A percentile compares a stretch with the other conserved stretches of the same genome.
Conservation (phyloP, 2,888 invertebrate genomes). For the Drosophila neonasuta region DNA sequence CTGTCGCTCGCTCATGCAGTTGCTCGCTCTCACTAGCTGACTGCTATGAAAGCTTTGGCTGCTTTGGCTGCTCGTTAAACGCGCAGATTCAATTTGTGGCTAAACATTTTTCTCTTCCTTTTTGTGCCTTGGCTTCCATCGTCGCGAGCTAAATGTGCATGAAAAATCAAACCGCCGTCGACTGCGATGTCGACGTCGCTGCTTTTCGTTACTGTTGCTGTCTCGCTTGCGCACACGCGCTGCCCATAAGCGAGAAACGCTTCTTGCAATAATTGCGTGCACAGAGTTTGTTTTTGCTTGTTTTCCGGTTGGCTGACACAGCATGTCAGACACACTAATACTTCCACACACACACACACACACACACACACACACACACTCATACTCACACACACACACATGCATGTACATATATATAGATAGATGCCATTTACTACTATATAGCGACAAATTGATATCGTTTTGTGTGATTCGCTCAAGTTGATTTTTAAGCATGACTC, state of each 20-base stretch:
- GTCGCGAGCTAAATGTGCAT: conserved; percentile 78
- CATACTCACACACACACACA: neutral
- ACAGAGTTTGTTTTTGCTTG: conserved; percentile 75
- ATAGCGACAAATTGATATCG: conserved; percentile 77
- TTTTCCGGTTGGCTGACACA: conserved; percentile 80
- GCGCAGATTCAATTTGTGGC: conserved; percentile 68
- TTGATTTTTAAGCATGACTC: conserved; percentile 74
- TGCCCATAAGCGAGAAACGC: conserved; percentile 20
- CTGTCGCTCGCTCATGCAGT: neutral
- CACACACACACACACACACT: neutral
- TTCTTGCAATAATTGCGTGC: conserved; percentile 62
- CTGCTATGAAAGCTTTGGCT: conserved; percentile 11
- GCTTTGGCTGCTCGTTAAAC: conserved; percentile 33
- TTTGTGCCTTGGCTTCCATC: conserved; percentile 52
- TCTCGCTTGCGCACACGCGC: conserved; percentile 39
- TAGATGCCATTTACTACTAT: conserved; percentile 56
- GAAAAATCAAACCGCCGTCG: conserved; percentile 69
- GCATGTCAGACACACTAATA: conserved; percentile 13
- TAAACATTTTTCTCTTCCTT: conserved; percentile 74
- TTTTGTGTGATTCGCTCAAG: conserved; percentile 76
- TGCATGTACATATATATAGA: conserved; percentile 22
- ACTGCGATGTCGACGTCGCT: neutral
- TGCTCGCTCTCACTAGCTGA: neutral
- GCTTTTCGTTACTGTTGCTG: conserved; percentile 43
- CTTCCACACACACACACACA: neutral